A percentile compares a stretch with the other conserved stretches of the same genome.
Evolutionary conservation across 2,888 invertebrate genomes (phyloP).

Genomic region (Odontocerum albicorne): DNA sequence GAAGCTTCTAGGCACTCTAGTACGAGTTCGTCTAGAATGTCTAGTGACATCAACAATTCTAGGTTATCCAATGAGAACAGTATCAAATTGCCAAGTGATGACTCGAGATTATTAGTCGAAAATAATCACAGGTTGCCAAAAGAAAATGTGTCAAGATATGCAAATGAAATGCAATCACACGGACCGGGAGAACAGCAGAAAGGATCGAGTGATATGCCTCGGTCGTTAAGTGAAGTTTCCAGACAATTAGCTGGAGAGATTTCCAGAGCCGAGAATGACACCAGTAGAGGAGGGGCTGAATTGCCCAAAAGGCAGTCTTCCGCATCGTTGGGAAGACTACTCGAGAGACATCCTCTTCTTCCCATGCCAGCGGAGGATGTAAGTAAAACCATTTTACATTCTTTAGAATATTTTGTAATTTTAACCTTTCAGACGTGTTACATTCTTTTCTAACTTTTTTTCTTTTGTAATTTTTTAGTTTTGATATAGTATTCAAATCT

Average conservation of each 20-base stretch:
- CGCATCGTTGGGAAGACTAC: slow-evolving; percentile 27
- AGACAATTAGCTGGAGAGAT: slow-evolving; percentile 21
- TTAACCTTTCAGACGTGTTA: too few species aligned
- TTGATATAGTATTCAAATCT: too few species aligned
- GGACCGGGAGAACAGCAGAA: slow-evolving; percentile 19
- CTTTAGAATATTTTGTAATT: too few species aligned
- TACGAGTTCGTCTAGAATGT: slow-evolving; percentile 45
- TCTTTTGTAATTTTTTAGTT: too few species aligned
- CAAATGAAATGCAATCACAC: slow-evolving; percentile 26
- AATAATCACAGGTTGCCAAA: slow-evolving; percentile 40
- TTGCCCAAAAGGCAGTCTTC: slow-evolving; percentile 27
- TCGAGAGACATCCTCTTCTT: slow-evolving; percentile 34
- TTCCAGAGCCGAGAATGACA: slow-evolving; percentile 3
- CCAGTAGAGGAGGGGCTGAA: slow-evolving; percentile 12
- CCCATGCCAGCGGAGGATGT: slow-evolving; percentile 34
- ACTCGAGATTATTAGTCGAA: slow-evolving; percentile 40
- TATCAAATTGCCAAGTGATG: slow-evolving; percentile 8
- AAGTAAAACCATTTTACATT: slow-evolving; percentile 4
- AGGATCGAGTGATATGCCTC: slow-evolving; percentile 18
- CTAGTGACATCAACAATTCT: slow-evolving; percentile 58
- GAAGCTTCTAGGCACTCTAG: slow-evolving; percentile 46
- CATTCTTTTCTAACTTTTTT: too few species aligned
- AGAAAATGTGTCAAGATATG: slow-evolving; percentile 37
- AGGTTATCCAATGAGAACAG: slow-evolving; percentile 41
- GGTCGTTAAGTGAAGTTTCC: slow-evolving; percentile 26